Percentiles rank a stretch among this genome's conserved stretches.
phyloP scores from a whole-genome alignment of 2,797 vertebrate species.

The Dendrocincla fuliginosa region DNA sequence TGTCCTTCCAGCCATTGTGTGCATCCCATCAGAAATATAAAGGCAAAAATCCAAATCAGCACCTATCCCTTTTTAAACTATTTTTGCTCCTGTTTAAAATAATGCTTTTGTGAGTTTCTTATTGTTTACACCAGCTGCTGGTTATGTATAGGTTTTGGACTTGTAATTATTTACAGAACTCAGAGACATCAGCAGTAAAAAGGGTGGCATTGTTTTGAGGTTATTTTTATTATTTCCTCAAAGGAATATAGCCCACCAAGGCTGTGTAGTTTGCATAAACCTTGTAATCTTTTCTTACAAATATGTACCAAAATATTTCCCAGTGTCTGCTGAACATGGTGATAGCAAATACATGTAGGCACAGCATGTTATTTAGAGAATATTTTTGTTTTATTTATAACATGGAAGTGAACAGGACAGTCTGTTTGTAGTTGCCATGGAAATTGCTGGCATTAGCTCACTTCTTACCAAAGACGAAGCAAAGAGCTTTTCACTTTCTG shows the following conservation, averaged over 20 bases:
- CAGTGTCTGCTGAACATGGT: conserved; percentile 33
- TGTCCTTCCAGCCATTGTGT: background rate
- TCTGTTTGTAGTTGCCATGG: conserved; percentile 72
- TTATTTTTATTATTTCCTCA: conserved; percentile 47
- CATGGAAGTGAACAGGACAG: conserved; percentile 38
- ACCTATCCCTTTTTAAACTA: background rate
- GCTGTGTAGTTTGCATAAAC: conserved; percentile 24
- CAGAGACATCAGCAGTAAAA: background rate
- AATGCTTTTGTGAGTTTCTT: background rate
- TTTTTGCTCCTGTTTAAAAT: background rate
- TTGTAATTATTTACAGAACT: conserved; percentile 25
- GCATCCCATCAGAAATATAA: background rate
- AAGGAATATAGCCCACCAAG: conserved; percentile 9
- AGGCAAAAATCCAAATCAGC: background rate
- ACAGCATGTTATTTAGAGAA: conserved; percentile 52
- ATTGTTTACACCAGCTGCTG: background rate
- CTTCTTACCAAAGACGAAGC: conserved; percentile 43
- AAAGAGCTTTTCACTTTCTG: conserved; percentile 54
- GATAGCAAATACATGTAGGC: conserved; percentile 58
- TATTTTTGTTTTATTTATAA: conserved; percentile 72
- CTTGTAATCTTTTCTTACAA: conserved; percentile 37
- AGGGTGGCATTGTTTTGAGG: background rate
- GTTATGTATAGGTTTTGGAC: background rate
- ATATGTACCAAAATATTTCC: conserved; percentile 26
- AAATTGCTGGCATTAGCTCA: conserved; percentile 62